These are phyloP conservation scores for Nannobrachium achirus DNA, from an alignment of 2,113 vertebrate genomes.

Conservation along the genomic window DNA sequence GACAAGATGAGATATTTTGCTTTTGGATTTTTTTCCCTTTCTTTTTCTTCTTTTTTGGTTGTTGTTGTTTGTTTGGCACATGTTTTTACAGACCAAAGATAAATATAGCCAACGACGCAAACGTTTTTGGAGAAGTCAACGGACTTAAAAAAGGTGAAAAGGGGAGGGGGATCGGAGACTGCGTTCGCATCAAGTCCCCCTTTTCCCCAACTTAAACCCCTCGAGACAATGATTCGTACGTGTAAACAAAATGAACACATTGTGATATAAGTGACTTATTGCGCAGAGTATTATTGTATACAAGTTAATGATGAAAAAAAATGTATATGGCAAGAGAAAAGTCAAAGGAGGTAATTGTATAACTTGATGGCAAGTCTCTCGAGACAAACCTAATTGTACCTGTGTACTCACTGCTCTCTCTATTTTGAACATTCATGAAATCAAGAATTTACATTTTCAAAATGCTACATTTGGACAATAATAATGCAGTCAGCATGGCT, in stretches of 20 bases:
- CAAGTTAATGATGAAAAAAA: slow-evolving; percentile 17
- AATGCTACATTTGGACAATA: slow-evolving; percentile 83
- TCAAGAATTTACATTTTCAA: slow-evolving; percentile 74
- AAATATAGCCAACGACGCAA: slow-evolving; percentile 72
- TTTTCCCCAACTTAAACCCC: slow-evolving; percentile 47
- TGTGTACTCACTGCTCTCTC: slow-evolving; percentile 74
- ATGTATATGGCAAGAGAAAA: background rate
- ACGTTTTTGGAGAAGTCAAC: slow-evolving; percentile 63
- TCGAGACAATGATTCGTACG: slow-evolving; percentile 21
- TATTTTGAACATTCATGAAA: slow-evolving; percentile 71
- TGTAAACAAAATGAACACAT: slow-evolving; percentile 49
- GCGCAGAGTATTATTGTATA: slow-evolving; percentile 33
- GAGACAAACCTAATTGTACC: slow-evolving; percentile 73
- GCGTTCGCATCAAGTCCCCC: slow-evolving; percentile 32
- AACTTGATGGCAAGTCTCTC: slow-evolving; percentile 77
- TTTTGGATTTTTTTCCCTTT: slow-evolving; percentile 85
- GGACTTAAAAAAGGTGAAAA: slow-evolving; percentile 40
- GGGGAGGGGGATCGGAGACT: slow-evolving; percentile 50
- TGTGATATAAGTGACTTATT: slow-evolving; percentile 45
- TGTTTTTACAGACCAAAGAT: slow-evolving; percentile 94
- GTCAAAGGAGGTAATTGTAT: slow-evolving; percentile 26
- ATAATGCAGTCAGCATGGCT: slow-evolving; percentile 83
- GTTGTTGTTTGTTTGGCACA: slow-evolving; percentile 74
- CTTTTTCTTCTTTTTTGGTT: no score
- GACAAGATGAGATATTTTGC: slow-evolving; percentile 2